Evolutionary conservation across 2,888 invertebrate genomes (phyloP).

Genomic region (Formica aserva): DNA sequence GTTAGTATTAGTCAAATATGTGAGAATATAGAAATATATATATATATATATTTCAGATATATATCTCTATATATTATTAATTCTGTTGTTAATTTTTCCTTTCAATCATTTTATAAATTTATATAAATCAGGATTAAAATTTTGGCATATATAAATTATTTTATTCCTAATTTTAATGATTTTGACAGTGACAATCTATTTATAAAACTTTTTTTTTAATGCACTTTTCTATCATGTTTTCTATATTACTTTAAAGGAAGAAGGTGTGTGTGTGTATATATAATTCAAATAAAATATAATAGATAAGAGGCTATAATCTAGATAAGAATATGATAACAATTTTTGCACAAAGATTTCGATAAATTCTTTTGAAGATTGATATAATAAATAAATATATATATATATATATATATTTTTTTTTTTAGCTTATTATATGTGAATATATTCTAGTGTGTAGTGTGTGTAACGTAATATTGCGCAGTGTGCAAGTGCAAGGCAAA

Average conservation of each 20-base stretch:
- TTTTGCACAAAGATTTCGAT: neutral
- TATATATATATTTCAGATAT: slow-evolving; percentile 91
- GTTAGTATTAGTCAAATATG: slow-evolving; percentile 97
- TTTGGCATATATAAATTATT: slow-evolving; percentile 4
- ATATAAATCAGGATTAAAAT: slow-evolving; percentile 61
- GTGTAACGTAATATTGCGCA: slow-evolving; percentile 24
- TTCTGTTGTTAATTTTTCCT: slow-evolving; percentile 99
- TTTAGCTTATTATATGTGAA: neutral
- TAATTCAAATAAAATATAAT: neutral
- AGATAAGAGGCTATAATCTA: neutral
- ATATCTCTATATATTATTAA: slow-evolving; percentile 90
- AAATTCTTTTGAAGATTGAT: neutral
- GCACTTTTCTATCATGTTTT: neutral
- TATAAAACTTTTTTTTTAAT: neutral
- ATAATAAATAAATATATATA: no score
- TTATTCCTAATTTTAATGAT: neutral
- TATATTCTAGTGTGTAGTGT: no score
- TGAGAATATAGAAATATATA: slow-evolving; percentile 93
- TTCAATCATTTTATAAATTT: slow-evolving; percentile 89
- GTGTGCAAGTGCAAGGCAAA: no score
- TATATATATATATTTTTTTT: no score
- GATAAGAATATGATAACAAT: slow-evolving; percentile 15
- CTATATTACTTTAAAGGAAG: neutral
- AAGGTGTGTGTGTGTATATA: neutral
- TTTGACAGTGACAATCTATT: neutral